Conservation (phyloP, 2,113 vertebrate genomes). For the Campylomormyrus numenius region DNA sequence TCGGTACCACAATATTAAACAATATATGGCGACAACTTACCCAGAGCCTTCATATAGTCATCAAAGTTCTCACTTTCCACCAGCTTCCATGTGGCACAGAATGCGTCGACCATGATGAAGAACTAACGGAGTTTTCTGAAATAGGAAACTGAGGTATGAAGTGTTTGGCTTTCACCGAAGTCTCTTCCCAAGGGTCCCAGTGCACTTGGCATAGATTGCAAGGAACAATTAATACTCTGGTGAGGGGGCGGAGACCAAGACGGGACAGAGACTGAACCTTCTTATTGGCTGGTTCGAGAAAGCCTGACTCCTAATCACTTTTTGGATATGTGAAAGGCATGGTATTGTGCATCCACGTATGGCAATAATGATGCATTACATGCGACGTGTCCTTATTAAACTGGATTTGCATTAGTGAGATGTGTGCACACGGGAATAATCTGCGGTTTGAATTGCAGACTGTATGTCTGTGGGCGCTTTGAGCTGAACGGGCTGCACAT, state of each 20-base stretch:
- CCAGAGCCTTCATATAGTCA: constrained; percentile 85
- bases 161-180: not conserved
- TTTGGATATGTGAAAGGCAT: not conserved
- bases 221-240: constrained; percentile 41
- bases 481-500: not conserved
- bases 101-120: constrained; percentile 79
- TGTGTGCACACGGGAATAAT: not conserved
- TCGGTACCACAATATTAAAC: not conserved
- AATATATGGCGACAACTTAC: constrained; percentile 57
- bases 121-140: constrained; percentile 7
- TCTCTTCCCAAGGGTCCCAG: constrained; percentile 3
- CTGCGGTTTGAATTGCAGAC: not conserved
- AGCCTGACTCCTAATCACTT: constrained; percentile 39
- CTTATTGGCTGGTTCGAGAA: constrained; percentile 51
- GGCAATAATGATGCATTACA: not conserved
- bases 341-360: not conserved
- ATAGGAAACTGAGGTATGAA: not conserved
- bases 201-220: constrained; percentile 27
- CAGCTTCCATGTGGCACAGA: constrained; percentile 88
- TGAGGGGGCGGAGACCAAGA: constrained; percentile 35
- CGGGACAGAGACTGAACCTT: not conserved
- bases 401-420: not conserved
- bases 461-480: not conserved
- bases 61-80: constrained; percentile 86
- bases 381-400: not conserved